Base-by-base conservation (phyloP, 53 echinoderm and acorn worm genomes). In the Echinarachnius parma region DNA sequence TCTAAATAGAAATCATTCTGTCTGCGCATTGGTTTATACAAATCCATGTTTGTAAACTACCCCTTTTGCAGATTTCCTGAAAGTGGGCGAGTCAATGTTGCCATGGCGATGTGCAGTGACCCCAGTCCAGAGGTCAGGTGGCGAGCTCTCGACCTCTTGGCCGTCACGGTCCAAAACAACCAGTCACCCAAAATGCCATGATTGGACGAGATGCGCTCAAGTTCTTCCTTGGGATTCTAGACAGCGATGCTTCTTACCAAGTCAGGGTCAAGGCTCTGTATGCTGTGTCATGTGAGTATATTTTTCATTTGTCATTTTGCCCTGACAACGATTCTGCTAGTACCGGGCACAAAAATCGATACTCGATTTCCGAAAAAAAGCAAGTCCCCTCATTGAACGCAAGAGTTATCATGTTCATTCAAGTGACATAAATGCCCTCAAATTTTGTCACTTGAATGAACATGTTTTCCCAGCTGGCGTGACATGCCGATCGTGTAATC, bases 201-300 rank as follows among this genome's bases (percentile, higher is more conserved):
- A 71, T 88, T 11, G 72, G 84, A 2, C 75, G 78, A 49, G 76
- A 77, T 25, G 60, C 71, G 45, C 69, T 98, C 18, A 64, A 70
- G 61, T 53, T 59, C 24, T 69, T 87, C 15, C 63, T 98, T 33
- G 48, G 56, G 9, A 31, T 85, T 9, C 78, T 87, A 48, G 98
- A 98, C 34, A 78, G 80, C 19, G 91, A 92, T 61, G 31, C 62
- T 1, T 78, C 83, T 0, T 67, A 88, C 5, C 61, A 52, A n/a
- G 85, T 87, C 5, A 87, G 78, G 69, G 66, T 98, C 57, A 98
- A 98, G 52, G 91, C 91, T 3, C 62, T 98, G 2, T 98, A 92
- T 75, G 98, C 98, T 15, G 62, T 98, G n/a, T 98, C 98, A 39
- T 98, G 98, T 98, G 77, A 87, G 98, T 87, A n/a, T 62, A 7